These are phyloP conservation scores for Nycteola revayana DNA, from an alignment of 2,888 invertebrate species.

Conservation along the genomic window DNA sequence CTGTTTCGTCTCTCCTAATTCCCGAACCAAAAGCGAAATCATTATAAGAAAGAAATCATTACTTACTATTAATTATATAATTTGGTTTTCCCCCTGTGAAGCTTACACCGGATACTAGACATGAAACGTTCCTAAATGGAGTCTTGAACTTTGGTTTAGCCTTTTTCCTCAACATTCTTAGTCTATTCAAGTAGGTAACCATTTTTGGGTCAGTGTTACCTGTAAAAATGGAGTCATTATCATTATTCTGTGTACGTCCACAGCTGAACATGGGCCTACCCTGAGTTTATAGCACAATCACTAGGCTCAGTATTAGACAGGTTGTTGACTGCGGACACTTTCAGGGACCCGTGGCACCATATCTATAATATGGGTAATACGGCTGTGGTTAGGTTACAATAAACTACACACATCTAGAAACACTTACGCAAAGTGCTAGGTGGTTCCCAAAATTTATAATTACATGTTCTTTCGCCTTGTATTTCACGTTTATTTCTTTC, in stretches of 20 bases:
- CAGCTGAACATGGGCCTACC: too few relatives aligned
- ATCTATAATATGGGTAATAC: too few relatives aligned
- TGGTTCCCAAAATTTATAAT: slow-evolving; percentile 71
- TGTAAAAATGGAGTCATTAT: too few relatives aligned
- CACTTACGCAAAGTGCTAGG: slow-evolving; percentile 63
- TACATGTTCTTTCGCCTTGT: slow-evolving; percentile 49
- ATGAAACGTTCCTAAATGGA: slow-evolving; percentile 55
- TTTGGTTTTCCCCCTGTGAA: slow-evolving; percentile 50
- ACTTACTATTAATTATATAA: slow-evolving; percentile 53
- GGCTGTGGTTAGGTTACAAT: too few relatives aligned
- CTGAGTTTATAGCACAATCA: too few relatives aligned
- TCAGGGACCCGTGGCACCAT: too few relatives aligned
- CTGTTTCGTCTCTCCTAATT: too few relatives aligned
- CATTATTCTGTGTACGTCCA: too few relatives aligned
- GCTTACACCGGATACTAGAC: slow-evolving; percentile 46
- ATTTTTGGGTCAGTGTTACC: slow-evolving; percentile 59
- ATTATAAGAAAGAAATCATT: too few relatives aligned
- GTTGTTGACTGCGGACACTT: too few relatives aligned
- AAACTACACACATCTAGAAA: slow-evolving; percentile 1
- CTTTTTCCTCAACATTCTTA: slow-evolving; percentile 56
- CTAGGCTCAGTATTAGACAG: too few relatives aligned
- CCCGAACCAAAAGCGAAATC: too few relatives aligned
- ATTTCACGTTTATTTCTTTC: slow-evolving; percentile 54
- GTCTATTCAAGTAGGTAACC: slow-evolving; percentile 50
- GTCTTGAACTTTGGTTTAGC: slow-evolving; percentile 46